Conservation (phyloP, 2,113 vertebrate genomes). For the Cyrtonyx montezumae region DNA sequence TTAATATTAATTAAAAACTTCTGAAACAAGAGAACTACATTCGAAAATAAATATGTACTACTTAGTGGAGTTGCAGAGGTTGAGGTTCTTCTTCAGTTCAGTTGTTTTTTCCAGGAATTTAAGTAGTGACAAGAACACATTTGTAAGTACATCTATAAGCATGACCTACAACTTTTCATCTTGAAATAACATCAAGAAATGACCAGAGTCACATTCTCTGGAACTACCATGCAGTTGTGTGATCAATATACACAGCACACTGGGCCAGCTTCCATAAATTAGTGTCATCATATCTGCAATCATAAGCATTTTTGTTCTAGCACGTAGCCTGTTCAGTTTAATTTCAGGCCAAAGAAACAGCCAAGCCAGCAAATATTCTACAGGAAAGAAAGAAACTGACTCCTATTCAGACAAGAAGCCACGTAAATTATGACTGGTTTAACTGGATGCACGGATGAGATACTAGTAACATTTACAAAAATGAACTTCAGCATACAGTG, state of each 20-base stretch:
- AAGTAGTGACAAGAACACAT: neutral
- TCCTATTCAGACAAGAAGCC: neutral
- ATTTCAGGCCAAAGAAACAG: neutral
- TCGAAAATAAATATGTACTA: neutral
- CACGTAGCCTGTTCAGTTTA: neutral
- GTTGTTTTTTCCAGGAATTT: neutral
- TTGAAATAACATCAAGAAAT: neutral
- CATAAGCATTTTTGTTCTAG: neutral
- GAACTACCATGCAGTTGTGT: neutral
- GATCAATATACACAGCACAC: neutral
- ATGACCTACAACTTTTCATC: neutral
- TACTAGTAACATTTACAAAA: neutral
- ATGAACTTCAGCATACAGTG: neutral
- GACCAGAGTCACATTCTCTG: neutral
- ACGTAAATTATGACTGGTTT: neutral
- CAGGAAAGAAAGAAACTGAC: neutral
- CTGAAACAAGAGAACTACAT: neutral
- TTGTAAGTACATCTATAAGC: neutral
- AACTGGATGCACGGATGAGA: neutral
- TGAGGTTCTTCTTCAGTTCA: neutral
- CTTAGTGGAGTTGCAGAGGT: neutral
- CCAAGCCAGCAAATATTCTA: neutral
- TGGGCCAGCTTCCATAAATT: neutral
- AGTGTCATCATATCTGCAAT: conserved; percentile 5
- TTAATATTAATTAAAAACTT: neutral